Percentiles rank a stretch among this genome's conserved stretches.
Evolutionary conservation across 2,797 vertebrate genomes (phyloP).

Genomic region (Manis crassicaudata): DNA sequence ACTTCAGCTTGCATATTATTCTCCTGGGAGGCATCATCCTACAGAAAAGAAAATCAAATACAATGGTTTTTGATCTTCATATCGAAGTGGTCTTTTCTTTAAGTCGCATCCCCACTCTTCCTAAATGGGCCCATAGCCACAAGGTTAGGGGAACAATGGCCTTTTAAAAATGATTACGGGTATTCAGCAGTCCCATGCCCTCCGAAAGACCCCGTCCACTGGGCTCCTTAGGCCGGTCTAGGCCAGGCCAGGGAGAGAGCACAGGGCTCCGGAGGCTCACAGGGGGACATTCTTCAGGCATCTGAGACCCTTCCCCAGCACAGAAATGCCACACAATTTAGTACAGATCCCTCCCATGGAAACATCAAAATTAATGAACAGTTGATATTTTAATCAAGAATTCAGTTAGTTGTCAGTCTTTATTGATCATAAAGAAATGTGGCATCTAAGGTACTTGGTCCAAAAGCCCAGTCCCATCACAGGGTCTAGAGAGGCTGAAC

Average conservation of each 20-base stretch:
- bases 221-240: background rate
- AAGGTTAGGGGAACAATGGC: background rate
- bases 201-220: background rate
- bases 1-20: conserved; percentile 98
- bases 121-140: background rate
- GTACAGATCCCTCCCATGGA: background rate
- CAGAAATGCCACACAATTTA: background rate
- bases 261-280: background rate
- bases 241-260: too few species aligned
- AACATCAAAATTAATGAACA: background rate
- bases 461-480: background rate
- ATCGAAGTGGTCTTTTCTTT: background rate
- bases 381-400: background rate
- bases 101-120: background rate
- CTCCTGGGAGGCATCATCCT: conserved; percentile 93
- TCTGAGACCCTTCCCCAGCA: background rate
- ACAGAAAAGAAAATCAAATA: background rate
- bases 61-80: too few species aligned
- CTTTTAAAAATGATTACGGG: background rate
- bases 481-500: background rate
- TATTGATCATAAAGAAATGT: background rate
- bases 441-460: background rate
- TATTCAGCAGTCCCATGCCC: background rate
- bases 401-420: background rate
- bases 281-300: background rate